Percentiles rank a stretch among this genome's conserved stretches.
Conservation (phyloP, 2,797 vertebrate genomes). For the Remorina albescens region DNA sequence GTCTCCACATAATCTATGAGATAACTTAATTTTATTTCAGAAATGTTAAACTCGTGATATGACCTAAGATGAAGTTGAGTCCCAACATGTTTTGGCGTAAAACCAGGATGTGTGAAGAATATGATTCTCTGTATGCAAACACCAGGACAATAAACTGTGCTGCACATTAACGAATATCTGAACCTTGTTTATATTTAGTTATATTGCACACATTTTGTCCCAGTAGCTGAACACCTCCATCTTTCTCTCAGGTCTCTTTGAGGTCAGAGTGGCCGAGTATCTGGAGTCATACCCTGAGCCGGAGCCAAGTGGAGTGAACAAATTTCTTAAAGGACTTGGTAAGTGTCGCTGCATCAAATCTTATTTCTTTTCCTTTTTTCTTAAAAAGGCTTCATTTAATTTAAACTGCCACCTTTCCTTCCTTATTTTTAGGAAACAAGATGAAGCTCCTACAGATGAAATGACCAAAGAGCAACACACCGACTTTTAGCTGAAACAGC, state of each 20-base stretch:
- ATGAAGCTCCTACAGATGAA: constrained; percentile 89
- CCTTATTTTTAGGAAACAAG: constrained; percentile 80
- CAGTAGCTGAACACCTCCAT: background rate
- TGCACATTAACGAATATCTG: background rate
- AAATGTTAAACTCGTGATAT: constrained; percentile 16
- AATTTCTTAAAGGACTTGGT: constrained; percentile 95
- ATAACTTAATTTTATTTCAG: constrained; percentile 14
- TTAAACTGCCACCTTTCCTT: constrained; percentile 21
- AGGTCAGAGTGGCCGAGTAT: constrained; percentile 91
- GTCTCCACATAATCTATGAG: constrained; percentile 14
- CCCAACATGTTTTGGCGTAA: background rate
- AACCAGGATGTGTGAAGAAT: background rate
- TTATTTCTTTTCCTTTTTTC: too few relatives aligned
- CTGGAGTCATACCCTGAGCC: constrained; percentile 90
- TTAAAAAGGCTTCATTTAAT: background rate
- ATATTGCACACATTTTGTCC: background rate
- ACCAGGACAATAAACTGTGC: background rate
- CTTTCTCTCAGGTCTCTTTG: constrained; percentile 91
- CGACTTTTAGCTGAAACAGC: constrained; percentile 26
- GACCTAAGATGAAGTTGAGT: constrained; percentile 6
- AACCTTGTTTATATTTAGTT: too few relatives aligned
- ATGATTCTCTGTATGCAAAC: background rate
- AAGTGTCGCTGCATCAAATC: constrained; percentile 54
- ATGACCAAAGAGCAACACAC: constrained; percentile 53
- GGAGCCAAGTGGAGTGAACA: constrained; percentile 92